Base-by-base conservation (phyloP, 2,797 vertebrate genomes). In the Anas flavirostris region DNA sequence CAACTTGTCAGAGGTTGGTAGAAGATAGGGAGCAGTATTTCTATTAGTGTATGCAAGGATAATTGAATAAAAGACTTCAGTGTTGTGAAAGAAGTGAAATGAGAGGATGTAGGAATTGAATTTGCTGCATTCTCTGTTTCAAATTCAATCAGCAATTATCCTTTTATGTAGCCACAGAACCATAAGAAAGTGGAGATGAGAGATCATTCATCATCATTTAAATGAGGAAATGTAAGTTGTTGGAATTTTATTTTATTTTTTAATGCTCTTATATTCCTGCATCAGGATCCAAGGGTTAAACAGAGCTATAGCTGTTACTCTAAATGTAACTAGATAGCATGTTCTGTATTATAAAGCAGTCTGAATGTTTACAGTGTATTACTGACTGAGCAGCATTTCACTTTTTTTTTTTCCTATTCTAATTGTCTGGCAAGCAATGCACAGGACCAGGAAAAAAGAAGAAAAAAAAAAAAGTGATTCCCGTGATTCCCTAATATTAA, bases 111-210 rank as follows among this genome's bases (percentile, higher is more conserved):
- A 87, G 55, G 44, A 80, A 93, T 22, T 92, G 50, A 91, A 93
- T 88, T 94, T 90, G 31, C 46, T 79, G n/a, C 33, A 55, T 89
- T 88, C 8, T 81, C 19, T 78, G 19, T 75, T 93, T 93, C 81
- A 83, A 67, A 90, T 86, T 82, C 43, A 91, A 48, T 78, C 82
- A 89, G 46, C 63, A 90, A 48, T 91, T 94, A 81, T 37, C 28
- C 50, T 23, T 66, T 87, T 74, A 82, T 55, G 39, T 58, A 82
- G 55, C 33, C 67, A 82, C 5, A 94, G 74, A 86, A 92, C 8
- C 35, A 73, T 79, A 37, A 83, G 16, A 86, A 78, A 86, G n/a
- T 21, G 90, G 48, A 87, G 43, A 82, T 59, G 12, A 91, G 48
- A 28, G 29, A 90, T 82, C 22, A 91, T 72, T 13, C 39, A 60